Conservation (phyloP, 2,113 vertebrate genomes). For the Hypanus sabinus region DNA sequence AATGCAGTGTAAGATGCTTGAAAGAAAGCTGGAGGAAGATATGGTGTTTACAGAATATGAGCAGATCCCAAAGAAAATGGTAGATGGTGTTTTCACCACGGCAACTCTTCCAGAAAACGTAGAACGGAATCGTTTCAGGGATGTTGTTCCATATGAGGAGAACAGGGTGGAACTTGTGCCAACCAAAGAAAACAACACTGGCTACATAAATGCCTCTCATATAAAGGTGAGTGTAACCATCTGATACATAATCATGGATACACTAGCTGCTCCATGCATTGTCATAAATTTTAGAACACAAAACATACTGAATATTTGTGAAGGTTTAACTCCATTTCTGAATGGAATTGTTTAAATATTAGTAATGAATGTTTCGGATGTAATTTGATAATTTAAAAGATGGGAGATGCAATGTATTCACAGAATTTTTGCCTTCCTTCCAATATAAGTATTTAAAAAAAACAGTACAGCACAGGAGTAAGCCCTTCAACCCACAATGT, state of each 20-base stretch:
- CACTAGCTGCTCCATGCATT: neutral
- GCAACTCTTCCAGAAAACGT: conserved; percentile 74
- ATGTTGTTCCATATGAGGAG: conserved; percentile 83
- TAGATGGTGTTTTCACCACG: conserved; percentile 68
- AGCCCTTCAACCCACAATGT: no score
- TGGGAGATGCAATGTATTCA: no score
- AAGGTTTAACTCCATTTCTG: neutral
- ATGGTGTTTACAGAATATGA: conserved; percentile 88
- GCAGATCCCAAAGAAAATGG: conserved; percentile 82
- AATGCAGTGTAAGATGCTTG: conserved; percentile 75
- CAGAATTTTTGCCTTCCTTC: no score
- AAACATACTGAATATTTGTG: neutral
- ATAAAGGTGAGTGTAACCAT: conserved; percentile 64
- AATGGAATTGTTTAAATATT: neutral
- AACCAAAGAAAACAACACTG: conserved; percentile 87
- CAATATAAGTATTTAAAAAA: no score
- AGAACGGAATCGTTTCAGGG: conserved; percentile 81
- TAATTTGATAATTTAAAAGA: neutral
- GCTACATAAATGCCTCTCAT: conserved; percentile 90
- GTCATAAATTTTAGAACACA: neutral
- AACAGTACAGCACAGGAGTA: no score
- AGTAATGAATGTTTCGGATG: neutral
- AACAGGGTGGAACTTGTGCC: conserved; percentile 84
- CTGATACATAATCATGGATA: neutral
- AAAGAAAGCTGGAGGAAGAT: conserved; percentile 78